These are phyloP conservation scores for Ophion ventricosus DNA, from an alignment of 2,888 invertebrate genomes.

Conservation along the genomic window DNA sequence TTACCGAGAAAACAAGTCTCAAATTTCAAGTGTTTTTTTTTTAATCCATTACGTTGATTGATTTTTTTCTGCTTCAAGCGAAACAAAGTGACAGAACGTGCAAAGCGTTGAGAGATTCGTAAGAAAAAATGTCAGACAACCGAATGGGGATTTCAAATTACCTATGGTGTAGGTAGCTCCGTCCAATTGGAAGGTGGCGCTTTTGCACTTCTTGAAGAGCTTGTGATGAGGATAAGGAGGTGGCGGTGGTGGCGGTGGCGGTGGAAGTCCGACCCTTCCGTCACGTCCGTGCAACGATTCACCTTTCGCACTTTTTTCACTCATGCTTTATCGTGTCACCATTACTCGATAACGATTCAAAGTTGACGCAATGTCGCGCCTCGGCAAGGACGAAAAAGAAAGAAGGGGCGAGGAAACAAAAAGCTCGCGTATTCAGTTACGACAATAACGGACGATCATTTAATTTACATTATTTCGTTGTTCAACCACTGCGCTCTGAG, in stretches of 20 bases:
- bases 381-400: not conserved
- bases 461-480: slow-evolving; percentile 53
- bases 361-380: slow-evolving; percentile 14
- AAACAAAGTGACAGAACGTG: not conserved
- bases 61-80: not conserved
- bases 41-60: not conserved
- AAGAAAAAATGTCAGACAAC: not conserved
- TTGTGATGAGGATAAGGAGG: slow-evolving; percentile 81
- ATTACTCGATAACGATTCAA: slow-evolving; percentile 59
- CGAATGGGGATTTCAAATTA: slow-evolving; percentile 82
- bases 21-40: too few species aligned
- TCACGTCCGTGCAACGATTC: slow-evolving; percentile 65
- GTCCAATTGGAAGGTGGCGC: slow-evolving; percentile 94
- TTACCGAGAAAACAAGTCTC: too few species aligned
- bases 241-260: slow-evolving; percentile 71
- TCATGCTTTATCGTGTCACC: slow-evolving; percentile 70
- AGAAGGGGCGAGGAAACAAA: not conserved
- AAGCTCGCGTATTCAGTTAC: slow-evolving; percentile 18
- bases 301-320: slow-evolving; percentile 67
- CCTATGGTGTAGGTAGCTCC: slow-evolving; percentile 94
- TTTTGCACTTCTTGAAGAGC: slow-evolving; percentile 92
- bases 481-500: slow-evolving; percentile 3
- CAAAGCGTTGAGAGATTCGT: not conserved
- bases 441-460: slow-evolving; percentile 57
- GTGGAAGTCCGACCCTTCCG: slow-evolving; percentile 64